Evolutionary conservation across 2,113 vertebrate species (phyloP).

Genomic region (Odobenus rosmarus): DNA sequence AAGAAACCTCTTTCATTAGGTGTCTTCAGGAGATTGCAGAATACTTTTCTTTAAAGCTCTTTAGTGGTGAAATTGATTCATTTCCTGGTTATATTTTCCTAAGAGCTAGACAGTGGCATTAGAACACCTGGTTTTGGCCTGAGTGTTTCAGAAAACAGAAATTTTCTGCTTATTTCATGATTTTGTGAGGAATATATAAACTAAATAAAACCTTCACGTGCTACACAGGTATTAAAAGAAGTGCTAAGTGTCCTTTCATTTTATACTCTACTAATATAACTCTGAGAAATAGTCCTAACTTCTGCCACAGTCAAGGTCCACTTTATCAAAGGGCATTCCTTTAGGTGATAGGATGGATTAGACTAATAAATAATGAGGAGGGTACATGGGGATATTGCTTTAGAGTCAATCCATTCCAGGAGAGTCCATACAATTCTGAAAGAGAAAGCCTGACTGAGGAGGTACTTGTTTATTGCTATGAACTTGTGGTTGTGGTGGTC

Average conservation of each 20-base stretch:
- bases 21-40: not conserved
- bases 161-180: not conserved
- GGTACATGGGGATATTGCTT: not conserved
- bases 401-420: not conserved
- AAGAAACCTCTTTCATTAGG: not conserved
- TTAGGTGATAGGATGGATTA: not conserved
- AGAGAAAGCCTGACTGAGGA: not conserved
- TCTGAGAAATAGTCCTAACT: not conserved
- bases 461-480: not conserved
- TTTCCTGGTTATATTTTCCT: not conserved
- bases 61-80: not conserved
- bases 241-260: not conserved
- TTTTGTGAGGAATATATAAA: not conserved
- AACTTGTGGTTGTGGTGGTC: not conserved
- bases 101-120: not conserved
- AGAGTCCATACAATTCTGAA: not conserved
- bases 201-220: not conserved
- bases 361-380: no score
- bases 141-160: not conserved
- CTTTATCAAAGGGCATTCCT: not conserved
- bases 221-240: not conserved
- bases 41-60: not conserved
- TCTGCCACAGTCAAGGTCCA: not conserved
- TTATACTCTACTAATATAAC: not conserved
- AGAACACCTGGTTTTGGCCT: not conserved